phyloP scores from a whole-genome alignment of 2,797 vertebrate genomes.

The Gallinago solitaria region DNA sequence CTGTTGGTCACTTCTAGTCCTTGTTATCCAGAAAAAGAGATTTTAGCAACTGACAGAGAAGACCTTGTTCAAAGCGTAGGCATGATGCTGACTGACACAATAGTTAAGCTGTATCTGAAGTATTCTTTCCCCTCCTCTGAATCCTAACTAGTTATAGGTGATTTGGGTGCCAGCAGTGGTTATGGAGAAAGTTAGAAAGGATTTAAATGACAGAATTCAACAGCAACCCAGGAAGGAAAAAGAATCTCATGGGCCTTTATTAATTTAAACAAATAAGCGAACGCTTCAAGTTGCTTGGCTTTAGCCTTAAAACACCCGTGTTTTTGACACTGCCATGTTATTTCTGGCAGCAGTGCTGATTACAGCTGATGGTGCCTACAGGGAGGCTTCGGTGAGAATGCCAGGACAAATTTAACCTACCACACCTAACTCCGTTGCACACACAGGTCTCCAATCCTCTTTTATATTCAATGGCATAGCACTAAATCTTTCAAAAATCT shows the following conservation, averaged over 20 bases:
- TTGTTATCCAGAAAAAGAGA: background rate
- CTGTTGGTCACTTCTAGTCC: background rate
- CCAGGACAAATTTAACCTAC: slow-evolving; percentile 19
- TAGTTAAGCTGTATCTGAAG: background rate
- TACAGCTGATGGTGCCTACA: slow-evolving; percentile 41
- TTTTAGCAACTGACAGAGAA: background rate
- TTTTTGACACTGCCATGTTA: slow-evolving; percentile 25
- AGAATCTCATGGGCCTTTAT: background rate
- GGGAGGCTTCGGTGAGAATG: background rate
- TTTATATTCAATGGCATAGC: background rate
- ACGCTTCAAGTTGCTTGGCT: background rate
- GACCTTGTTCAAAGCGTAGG: background rate
- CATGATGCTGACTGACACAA: background rate
- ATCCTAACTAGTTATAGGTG: background rate
- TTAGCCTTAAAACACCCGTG: background rate
- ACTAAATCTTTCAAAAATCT: slow-evolving; percentile 54
- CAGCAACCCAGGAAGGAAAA: background rate
- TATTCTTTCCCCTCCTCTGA: background rate
- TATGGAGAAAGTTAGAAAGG: background rate
- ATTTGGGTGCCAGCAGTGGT: background rate
- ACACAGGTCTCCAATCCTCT: background rate
- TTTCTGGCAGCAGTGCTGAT: slow-evolving; percentile 21
- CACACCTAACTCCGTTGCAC: slow-evolving; percentile 33
- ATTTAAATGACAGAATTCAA: background rate
- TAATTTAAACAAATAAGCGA: background rate